Conservation (phyloP, 2,797 vertebrate species). For the Crenichthys baileyi region DNA sequence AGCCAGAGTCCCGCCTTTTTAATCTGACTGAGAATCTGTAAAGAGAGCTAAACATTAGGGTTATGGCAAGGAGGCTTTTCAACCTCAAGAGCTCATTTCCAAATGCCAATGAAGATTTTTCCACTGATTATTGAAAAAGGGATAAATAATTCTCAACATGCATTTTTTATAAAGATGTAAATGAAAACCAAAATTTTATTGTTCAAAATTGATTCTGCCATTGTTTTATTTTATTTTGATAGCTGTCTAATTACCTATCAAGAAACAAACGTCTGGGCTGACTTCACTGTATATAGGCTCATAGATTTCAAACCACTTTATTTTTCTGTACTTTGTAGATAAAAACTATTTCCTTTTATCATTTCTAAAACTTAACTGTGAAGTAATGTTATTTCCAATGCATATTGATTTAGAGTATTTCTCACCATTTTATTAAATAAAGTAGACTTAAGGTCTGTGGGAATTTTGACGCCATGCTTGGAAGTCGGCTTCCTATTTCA, state of each 20-base stretch:
- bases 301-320: not conserved
- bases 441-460: not conserved
- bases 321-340: not conserved
- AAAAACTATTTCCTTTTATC: not conserved
- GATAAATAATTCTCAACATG: no score
- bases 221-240: not conserved
- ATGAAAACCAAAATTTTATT: not conserved
- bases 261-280: not conserved
- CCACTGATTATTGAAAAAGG: not conserved
- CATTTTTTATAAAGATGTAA: not conserved
- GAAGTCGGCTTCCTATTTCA: not conserved
- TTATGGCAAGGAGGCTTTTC: not conserved
- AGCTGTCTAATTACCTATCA: not conserved
- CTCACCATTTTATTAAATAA: no score
- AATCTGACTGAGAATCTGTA: not conserved
- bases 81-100: not conserved
- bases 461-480: not conserved
- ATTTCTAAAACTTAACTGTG: not conserved
- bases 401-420: not conserved
- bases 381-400: not conserved
- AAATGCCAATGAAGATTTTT: not conserved
- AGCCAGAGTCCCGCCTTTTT: not conserved
- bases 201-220: not conserved
- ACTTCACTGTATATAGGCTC: not conserved
- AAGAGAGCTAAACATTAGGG: not conserved